Percentiles rank a stretch among this genome's conserved stretches.
Conservation (phyloP, 1,140 invertebrate genomes). For the Solenopsis fugax region DNA sequence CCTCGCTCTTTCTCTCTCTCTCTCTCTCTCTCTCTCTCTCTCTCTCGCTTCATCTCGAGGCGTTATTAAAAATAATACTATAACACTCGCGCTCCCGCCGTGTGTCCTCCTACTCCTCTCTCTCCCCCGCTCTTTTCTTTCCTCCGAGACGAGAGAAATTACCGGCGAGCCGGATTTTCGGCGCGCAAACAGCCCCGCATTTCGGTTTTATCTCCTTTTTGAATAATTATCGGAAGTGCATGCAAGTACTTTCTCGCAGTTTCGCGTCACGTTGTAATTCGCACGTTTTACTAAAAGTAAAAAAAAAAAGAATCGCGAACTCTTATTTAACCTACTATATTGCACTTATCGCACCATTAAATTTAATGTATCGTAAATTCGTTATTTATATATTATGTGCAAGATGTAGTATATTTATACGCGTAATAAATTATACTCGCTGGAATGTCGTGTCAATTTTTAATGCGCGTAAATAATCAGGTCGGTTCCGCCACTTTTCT, state of each 20-base stretch:
- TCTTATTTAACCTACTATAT: not conserved
- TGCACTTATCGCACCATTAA: not conserved
- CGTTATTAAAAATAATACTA: slow-evolving; percentile 76
- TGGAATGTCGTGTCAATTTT: slow-evolving; percentile 21
- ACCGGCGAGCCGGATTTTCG: slow-evolving; percentile 64
- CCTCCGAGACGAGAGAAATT: slow-evolving; percentile 60
- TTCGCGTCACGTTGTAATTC: slow-evolving; percentile 32
- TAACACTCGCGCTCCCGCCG: slow-evolving; percentile 62
- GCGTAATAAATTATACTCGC: slow-evolving; percentile 3
- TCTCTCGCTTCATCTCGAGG: slow-evolving; percentile 57
- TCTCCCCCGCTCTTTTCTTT: slow-evolving; percentile 34
- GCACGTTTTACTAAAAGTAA: not conserved
- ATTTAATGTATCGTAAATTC: slow-evolving; percentile 1
- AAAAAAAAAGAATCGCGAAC: not conserved
- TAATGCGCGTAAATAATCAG: not conserved
- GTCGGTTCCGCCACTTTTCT: not conserved
- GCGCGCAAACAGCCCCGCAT: slow-evolving; percentile 53
- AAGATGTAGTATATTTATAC: not conserved
- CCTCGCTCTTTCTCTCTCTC: slow-evolving; percentile 34
- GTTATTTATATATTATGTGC: slow-evolving; percentile 21
- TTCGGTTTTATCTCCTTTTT: slow-evolving; percentile 36
- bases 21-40: slow-evolving; percentile 31
- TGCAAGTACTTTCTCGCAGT: slow-evolving; percentile 44
- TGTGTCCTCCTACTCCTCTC: slow-evolving; percentile 29
- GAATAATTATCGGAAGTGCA: slow-evolving; percentile 49